Percentiles rank a stretch among this genome's conserved stretches.
These are phyloP conservation scores for Lophotis ruficrista DNA, from an alignment of 2,113 vertebrate genomes.

Conservation along the genomic window DNA sequence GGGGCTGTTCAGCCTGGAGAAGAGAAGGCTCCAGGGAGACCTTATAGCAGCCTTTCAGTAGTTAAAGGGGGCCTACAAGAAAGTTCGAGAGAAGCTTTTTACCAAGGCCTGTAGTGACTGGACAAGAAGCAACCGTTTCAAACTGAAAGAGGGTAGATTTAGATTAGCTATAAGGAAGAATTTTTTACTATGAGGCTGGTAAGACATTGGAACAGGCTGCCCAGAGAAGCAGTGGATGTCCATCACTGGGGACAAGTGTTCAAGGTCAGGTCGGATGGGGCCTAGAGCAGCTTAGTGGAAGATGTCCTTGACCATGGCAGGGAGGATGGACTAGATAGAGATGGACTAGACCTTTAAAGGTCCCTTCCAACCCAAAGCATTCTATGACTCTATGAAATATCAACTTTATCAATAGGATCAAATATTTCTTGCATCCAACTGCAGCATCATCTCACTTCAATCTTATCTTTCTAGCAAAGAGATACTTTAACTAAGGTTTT, in stretches of 20 bases:
- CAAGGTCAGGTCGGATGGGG: not conserved
- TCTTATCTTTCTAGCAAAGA: not conserved
- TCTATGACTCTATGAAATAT: not conserved
- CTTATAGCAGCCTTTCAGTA: not conserved
- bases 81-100: not conserved
- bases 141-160: not conserved
- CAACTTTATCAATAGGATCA: not conserved
- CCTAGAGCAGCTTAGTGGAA: not conserved
- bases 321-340: not conserved
- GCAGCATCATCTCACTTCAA: fast-evolving
- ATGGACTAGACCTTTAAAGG: not conserved
- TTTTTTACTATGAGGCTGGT: not conserved
- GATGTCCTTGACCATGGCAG: not conserved
- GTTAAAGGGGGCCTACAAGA: not conserved
- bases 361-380: not conserved
- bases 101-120: not conserved
- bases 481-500: not conserved
- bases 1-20: not conserved
- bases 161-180: not conserved
- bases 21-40: not conserved
- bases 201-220: not conserved
- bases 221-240: not conserved
- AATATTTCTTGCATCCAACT: not conserved
- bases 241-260: not conserved
- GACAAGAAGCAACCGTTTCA: not conserved